Percentiles rank a stretch among this genome's conserved stretches.
phyloP scores from a whole-genome alignment of 2,888 invertebrate genomes.

The Leptopilina syphax region DNA sequence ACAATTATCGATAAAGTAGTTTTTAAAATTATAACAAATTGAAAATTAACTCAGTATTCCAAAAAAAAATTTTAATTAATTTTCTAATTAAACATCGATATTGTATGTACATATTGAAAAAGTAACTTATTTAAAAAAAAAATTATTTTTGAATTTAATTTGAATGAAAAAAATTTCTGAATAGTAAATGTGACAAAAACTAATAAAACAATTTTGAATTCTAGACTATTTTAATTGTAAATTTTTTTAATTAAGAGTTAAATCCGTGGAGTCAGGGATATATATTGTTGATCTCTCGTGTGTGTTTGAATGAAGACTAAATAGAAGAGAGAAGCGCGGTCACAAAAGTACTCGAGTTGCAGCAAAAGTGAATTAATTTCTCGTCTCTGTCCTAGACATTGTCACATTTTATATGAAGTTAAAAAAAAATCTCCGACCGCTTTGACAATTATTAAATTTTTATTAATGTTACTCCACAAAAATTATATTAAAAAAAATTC shows the following conservation, averaged over 20 bases:
- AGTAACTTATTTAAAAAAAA: no score
- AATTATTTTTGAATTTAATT: no score
- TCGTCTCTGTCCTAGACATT: not conserved
- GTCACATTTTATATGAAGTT: not conserved
- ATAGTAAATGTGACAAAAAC: not conserved
- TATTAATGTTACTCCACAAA: no score
- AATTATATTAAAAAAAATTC: no score
- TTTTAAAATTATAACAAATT: no score
- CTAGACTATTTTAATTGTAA: slow-evolving; percentile 25
- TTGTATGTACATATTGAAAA: no score
- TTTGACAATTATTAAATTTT: slow-evolving; percentile 12
- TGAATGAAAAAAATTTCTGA: no score
- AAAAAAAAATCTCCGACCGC: slow-evolving; percentile 8
- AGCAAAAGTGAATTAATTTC: slow-evolving; percentile 32
- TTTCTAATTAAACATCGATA: no score
- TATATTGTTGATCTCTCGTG: slow-evolving; percentile 22
- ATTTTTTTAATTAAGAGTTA: slow-evolving; percentile 47
- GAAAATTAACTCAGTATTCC: no score
- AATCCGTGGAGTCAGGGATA: not conserved
- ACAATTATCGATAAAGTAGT: no score
- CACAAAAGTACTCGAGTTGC: slow-evolving; percentile 25
- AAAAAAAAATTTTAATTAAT: no score
- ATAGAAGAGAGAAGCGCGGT: not conserved
- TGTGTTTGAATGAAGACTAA: slow-evolving; percentile 43
- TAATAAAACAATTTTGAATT: not conserved